Percentiles rank a stretch among this genome's conserved stretches.
phyloP scores from a whole-genome alignment of 2,888 invertebrate species.

The Dorcus hopei region DNA sequence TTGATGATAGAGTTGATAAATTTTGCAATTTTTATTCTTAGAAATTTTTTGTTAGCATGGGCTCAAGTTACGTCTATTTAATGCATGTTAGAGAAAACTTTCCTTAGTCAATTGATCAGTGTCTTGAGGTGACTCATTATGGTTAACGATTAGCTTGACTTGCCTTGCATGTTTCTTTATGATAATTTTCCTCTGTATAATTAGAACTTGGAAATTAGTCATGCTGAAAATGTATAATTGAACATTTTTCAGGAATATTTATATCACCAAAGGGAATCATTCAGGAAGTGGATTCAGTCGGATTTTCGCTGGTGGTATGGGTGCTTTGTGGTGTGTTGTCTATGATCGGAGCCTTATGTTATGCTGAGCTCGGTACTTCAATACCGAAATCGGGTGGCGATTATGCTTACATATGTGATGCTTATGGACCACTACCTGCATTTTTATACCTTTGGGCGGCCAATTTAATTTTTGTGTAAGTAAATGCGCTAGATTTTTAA shows the following conservation, averaged over 20 bases:
- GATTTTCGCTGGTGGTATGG: slow-evolving; percentile 86
- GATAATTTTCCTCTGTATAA: not conserved
- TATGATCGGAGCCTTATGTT: slow-evolving; percentile 92
- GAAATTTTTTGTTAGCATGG: too few relatives aligned
- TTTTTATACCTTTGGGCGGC: slow-evolving; percentile 97
- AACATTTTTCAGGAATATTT: slow-evolving; percentile 69
- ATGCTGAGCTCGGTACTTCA: slow-evolving; percentile 88
- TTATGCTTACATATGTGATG: slow-evolving; percentile 92
- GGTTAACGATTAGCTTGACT: too few relatives aligned
- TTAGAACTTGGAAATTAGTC: not conserved
- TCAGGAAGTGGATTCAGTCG: slow-evolving; percentile 84
- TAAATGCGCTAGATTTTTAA: slow-evolving; percentile 27
- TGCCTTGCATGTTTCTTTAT: too few relatives aligned
- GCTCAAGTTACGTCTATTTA: too few relatives aligned
- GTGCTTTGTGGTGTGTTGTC: slow-evolving; percentile 82
- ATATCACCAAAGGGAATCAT: slow-evolving; percentile 94
- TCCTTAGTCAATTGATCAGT: too few relatives aligned
- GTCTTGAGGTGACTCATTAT: too few relatives aligned
- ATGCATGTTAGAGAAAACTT: too few relatives aligned
- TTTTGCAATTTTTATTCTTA: too few relatives aligned
- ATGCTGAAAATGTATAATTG: not conserved
- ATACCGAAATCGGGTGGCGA: slow-evolving; percentile 95
- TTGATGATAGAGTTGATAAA: too few relatives aligned
- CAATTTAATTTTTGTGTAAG: slow-evolving; percentile 94
- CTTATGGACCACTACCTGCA: slow-evolving; percentile 87